Evolutionary conservation across 2,113 vertebrate genomes (phyloP).

Genomic region (Otolemur garnettii): DNA sequence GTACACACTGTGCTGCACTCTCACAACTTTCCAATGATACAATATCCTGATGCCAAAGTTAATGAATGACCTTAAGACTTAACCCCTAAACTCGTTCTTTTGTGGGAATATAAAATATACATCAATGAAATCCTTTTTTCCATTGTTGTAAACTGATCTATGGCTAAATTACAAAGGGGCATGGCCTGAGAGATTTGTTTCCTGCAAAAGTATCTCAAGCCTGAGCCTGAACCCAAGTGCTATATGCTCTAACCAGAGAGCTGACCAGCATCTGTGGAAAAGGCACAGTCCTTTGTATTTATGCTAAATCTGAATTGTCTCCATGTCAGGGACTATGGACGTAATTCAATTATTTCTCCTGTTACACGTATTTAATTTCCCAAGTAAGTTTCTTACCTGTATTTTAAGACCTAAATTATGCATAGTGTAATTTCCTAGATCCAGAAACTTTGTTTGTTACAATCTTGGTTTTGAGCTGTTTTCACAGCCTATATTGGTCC

Average conservation of each 20-base stretch:
- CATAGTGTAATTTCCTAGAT: not conserved
- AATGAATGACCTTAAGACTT: not conserved
- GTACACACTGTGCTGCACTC: not conserved
- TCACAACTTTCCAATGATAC: not conserved
- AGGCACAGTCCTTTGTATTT: not conserved
- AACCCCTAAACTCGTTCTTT: not conserved
- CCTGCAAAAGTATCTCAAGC: not conserved
- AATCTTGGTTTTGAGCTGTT: not conserved
- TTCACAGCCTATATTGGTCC: not conserved
- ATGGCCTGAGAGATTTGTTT: not conserved
- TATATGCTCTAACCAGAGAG: not conserved
- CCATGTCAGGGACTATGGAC: not conserved
- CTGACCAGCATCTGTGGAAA: not conserved
- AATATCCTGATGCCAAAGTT: not conserved
- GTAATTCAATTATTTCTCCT: not conserved
- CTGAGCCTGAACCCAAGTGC: slow-evolving; percentile 10
- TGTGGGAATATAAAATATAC: not conserved
- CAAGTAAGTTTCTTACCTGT: not conserved
- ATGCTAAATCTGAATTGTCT: not conserved
- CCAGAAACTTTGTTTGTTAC: not conserved
- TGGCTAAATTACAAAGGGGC: not conserved
- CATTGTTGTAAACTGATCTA: not conserved
- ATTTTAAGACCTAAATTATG: not conserved
- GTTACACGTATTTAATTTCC: not conserved
- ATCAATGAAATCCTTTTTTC: not conserved